A percentile compares a stretch with the other conserved stretches of the same genome.
Conservation (phyloP, 1,140 invertebrate species). For the Drosophila cardini region DNA sequence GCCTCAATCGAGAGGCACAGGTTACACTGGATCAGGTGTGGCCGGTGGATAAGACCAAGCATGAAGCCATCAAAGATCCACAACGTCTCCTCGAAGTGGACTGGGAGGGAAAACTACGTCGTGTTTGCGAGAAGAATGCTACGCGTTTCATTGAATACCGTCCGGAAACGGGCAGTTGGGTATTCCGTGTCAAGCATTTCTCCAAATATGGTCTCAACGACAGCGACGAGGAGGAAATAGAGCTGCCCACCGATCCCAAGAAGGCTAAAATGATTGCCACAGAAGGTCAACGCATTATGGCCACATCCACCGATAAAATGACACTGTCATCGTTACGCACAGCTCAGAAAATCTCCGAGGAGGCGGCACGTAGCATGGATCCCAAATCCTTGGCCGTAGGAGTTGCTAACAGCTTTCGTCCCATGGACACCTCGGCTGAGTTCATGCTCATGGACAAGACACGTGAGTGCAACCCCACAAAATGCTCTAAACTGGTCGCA, state of each 20-base stretch:
- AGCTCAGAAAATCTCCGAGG: conserved; percentile 69
- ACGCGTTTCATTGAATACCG: conserved; percentile 97
- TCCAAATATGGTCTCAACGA: conserved; percentile 98
- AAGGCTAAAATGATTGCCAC: conserved; percentile 68
- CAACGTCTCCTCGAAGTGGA: conserved; percentile 92
- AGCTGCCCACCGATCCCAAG: conserved; percentile 81
- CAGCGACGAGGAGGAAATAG: conserved; percentile 89
- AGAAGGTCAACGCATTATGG: conserved; percentile 34
- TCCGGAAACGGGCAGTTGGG: conserved; percentile 98
- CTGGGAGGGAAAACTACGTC: conserved; percentile 94
- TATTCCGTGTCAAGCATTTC: conserved; percentile 97
- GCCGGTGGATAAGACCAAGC: conserved; percentile 94
- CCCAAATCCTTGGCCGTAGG: conserved; percentile 54
- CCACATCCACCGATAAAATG: conserved; percentile 55
- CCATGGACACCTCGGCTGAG: conserved; percentile 75
- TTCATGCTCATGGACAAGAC: conserved; percentile 77
- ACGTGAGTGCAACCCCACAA: conserved; percentile 44
- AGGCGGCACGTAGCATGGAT: conserved; percentile 65
- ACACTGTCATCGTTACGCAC: conserved; percentile 59
- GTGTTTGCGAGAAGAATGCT: conserved; percentile 93
- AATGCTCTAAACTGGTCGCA: neutral
- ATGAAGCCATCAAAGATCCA: conserved; percentile 92
- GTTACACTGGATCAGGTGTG: conserved; percentile 97
- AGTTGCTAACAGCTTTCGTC: conserved; percentile 49
- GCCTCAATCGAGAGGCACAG: conserved; percentile 96